phyloP scores from a whole-genome alignment of 2,113 vertebrate species.

The Crotalus viridis region DNA sequence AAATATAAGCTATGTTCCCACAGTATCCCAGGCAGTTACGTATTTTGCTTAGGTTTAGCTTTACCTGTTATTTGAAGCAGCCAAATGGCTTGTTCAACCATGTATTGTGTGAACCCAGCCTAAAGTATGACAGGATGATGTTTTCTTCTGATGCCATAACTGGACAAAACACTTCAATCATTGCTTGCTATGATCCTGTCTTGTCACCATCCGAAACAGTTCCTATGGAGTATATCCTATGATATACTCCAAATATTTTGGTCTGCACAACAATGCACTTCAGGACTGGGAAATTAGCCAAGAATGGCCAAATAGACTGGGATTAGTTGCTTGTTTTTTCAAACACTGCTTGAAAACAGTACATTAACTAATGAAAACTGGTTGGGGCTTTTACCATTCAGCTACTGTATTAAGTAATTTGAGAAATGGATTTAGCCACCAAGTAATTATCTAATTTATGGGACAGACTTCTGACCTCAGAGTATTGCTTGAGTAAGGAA shows the following conservation, averaged over 20 bases:
- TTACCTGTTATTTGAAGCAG: not conserved
- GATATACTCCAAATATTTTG: not conserved
- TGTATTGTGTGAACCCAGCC: not conserved
- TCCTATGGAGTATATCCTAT: not conserved
- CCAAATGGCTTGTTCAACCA: not conserved
- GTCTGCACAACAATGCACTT: not conserved
- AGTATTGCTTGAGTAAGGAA: not conserved
- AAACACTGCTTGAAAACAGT: not conserved
- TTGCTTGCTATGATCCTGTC: no score
- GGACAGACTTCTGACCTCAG: not conserved
- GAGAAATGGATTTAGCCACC: not conserved
- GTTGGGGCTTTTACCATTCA: not conserved
- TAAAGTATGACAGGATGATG: not conserved
- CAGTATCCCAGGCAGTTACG: not conserved
- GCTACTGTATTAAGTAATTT: not conserved
- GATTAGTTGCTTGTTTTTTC: not conserved
- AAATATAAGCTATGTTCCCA: not conserved
- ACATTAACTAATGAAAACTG: not conserved
- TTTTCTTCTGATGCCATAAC: no score
- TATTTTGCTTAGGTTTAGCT: not conserved
- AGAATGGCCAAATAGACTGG: not conserved
- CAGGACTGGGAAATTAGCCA: not conserved
- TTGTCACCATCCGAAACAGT: not conserved
- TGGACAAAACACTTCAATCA: not conserved
- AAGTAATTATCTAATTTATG: not conserved